These are phyloP conservation scores for Larimichthys polyactis DNA, from an alignment of 2,113 vertebrate species.

Conservation along the genomic window DNA sequence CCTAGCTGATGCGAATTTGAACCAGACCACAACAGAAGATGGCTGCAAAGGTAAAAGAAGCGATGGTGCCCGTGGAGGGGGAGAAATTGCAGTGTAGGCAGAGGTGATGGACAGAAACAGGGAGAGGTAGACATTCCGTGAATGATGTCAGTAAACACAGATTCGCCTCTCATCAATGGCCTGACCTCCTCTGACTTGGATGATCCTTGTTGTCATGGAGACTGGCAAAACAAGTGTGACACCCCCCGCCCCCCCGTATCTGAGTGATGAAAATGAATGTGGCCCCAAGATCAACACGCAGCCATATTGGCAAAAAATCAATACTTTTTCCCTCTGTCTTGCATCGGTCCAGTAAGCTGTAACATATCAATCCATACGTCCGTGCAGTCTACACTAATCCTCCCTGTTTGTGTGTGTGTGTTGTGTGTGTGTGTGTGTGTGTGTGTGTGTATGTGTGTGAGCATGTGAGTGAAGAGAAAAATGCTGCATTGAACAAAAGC, in stretches of 20 bases:
- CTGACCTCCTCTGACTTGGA: conserved; percentile 72
- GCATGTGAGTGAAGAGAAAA: conserved; percentile 51
- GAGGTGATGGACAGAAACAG: conserved; percentile 36
- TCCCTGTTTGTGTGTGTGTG: conserved; percentile 35
- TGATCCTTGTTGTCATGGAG: conserved; percentile 76
- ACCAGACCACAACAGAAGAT: conserved; percentile 1
- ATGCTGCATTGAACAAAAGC: conserved; percentile 76
- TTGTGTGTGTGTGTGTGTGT: conserved; percentile 25
- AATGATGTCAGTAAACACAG: conserved; percentile 64
- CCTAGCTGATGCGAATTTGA: conserved; percentile 15
- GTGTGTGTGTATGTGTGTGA: conserved; percentile 27
- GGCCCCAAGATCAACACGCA: conserved; percentile 74
- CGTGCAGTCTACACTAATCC: conserved; percentile 66
- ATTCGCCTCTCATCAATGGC: conserved; percentile 64
- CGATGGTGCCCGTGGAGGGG: neutral
- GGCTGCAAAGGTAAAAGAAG: conserved; percentile 28
- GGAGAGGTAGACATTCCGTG: conserved; percentile 51
- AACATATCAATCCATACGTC: conserved; percentile 79
- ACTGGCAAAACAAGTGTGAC: conserved; percentile 77
- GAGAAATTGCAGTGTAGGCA: conserved; percentile 10
- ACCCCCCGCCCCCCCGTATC: conserved; percentile 18
- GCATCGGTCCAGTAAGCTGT: conserved; percentile 78
- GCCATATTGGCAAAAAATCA: conserved; percentile 81
- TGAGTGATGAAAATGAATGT: conserved; percentile 78
- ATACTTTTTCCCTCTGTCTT: conserved; percentile 70